phyloP scores from a whole-genome alignment of 2,888 invertebrate species.

The Drosophila kambysellisi region DNA sequence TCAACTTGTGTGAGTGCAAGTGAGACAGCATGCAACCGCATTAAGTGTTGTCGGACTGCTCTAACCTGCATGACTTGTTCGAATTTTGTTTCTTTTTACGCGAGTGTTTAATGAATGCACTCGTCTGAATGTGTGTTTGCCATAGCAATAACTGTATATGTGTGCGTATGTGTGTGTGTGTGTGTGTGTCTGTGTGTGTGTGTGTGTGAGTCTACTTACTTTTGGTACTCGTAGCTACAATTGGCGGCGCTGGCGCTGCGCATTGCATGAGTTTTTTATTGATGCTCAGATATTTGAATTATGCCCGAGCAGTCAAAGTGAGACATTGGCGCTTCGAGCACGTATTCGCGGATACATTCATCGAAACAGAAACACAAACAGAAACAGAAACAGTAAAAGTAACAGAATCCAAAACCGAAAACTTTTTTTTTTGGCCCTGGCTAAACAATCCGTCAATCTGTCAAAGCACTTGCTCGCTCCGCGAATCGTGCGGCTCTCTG shows the following conservation, averaged over 20 bases:
- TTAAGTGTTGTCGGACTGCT: slow-evolving; percentile 57
- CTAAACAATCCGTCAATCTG: slow-evolving; percentile 67
- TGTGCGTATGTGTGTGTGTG: slow-evolving; percentile 19
- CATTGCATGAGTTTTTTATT: slow-evolving; percentile 83
- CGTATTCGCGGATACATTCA: slow-evolving; percentile 84
- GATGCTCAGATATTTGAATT: slow-evolving; percentile 86
- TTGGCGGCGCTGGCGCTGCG: slow-evolving; percentile 73
- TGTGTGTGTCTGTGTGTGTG: slow-evolving; percentile 21
- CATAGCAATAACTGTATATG: slow-evolving; percentile 33
- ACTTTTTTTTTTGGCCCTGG: slow-evolving; percentile 42
- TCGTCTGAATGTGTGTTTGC: slow-evolving; percentile 57
- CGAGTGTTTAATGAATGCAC: slow-evolving; percentile 73
- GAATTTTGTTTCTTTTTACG: slow-evolving; percentile 55
- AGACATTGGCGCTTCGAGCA: slow-evolving; percentile 86
- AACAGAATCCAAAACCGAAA: slow-evolving; percentile 39
- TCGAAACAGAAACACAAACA: slow-evolving; percentile 38
- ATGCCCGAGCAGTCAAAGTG: slow-evolving; percentile 86
- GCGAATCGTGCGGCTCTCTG: slow-evolving; percentile 49
- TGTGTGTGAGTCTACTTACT: slow-evolving; percentile 57
- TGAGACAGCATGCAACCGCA: slow-evolving; percentile 51
- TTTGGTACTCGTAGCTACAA: slow-evolving; percentile 71
- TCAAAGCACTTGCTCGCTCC: slow-evolving; percentile 56
- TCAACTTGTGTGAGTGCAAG: slow-evolving; percentile 41
- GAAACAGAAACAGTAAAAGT: slow-evolving; percentile 31
- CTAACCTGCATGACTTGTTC: slow-evolving; percentile 52